A percentile compares a stretch with the other conserved stretches of the same genome.
phyloP scores from a whole-genome alignment of 2,797 vertebrate species.

The Synanceia verrucosa region DNA sequence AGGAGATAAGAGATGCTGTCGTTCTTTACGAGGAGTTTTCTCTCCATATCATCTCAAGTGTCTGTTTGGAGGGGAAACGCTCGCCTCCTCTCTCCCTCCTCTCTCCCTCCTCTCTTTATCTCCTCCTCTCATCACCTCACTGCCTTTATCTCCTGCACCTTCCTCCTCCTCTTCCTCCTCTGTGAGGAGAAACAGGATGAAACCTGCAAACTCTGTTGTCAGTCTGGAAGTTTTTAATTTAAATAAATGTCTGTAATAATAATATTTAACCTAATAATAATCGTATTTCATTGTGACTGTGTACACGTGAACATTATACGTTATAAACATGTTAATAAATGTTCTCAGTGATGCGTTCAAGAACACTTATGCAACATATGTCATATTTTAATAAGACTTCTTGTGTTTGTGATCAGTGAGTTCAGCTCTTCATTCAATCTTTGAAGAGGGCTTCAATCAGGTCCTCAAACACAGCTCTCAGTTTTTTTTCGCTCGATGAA shows the following conservation, averaged over 20 bases:
- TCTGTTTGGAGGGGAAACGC: conserved; percentile 60
- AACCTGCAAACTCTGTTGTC: no score
- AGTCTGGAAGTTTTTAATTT: no score
- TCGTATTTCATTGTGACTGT: no score
- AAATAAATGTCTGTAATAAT: no score
- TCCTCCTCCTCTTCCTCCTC: conserved; percentile 29
- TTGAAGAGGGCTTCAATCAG: conserved; percentile 38
- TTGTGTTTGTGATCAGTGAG: conserved; percentile 11
- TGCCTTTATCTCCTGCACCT: conserved; percentile 40
- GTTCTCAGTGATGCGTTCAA: not conserved
- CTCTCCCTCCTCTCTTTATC: conserved; percentile 32
- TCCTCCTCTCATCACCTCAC: conserved; percentile 34
- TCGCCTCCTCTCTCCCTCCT: conserved; percentile 40
- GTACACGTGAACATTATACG: no score
- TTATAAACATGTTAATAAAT: not conserved
- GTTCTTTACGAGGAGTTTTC: conserved; percentile 55
- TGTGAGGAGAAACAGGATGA: no score
- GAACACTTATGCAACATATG: not conserved
- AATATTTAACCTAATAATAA: no score
- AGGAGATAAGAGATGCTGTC: conserved; percentile 74
- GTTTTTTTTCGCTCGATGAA: conserved; percentile 10
- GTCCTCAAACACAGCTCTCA: conserved; percentile 30
- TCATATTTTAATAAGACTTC: conserved; percentile 17
- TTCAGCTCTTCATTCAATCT: conserved; percentile 25
- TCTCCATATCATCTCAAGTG: conserved; percentile 54